These are phyloP conservation scores for Hypotaenidia okinawae DNA, from an alignment of 2,797 vertebrate genomes.

Conservation along the genomic window DNA sequence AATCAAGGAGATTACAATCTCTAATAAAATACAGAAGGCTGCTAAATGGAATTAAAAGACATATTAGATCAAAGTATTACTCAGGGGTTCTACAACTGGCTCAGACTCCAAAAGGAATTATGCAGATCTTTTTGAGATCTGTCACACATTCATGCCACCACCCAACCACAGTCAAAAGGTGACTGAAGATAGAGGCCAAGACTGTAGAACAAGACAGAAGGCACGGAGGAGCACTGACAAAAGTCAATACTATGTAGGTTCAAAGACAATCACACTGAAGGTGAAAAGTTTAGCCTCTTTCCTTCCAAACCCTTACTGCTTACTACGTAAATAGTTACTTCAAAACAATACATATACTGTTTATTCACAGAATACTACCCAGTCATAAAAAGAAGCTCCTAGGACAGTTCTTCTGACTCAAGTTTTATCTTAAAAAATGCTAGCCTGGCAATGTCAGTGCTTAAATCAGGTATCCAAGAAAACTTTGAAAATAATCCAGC, in stretches of 20 bases:
- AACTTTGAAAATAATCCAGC: constrained; percentile 22
- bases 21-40: constrained; percentile 19
- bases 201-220: constrained; percentile 12
- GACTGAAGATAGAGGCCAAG: neutral
- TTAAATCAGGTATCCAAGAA: neutral
- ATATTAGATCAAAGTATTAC: constrained; percentile 18
- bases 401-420: neutral
- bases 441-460: neutral
- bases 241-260: neutral
- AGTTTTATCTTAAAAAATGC: neutral
- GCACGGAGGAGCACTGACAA: neutral
- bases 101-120: constrained; percentile 43
- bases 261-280: neutral
- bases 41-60: constrained; percentile 18
- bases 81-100: constrained; percentile 1
- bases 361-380: neutral
- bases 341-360: neutral
- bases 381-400: neutral
- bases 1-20: constrained; percentile 19
- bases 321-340: neutral
- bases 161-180: neutral
- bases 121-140: constrained; percentile 1
- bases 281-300: neutral
- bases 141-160: neutral
- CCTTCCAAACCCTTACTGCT: neutral